Conservation (phyloP, 2,113 vertebrate species). For the Passer domesticus region DNA sequence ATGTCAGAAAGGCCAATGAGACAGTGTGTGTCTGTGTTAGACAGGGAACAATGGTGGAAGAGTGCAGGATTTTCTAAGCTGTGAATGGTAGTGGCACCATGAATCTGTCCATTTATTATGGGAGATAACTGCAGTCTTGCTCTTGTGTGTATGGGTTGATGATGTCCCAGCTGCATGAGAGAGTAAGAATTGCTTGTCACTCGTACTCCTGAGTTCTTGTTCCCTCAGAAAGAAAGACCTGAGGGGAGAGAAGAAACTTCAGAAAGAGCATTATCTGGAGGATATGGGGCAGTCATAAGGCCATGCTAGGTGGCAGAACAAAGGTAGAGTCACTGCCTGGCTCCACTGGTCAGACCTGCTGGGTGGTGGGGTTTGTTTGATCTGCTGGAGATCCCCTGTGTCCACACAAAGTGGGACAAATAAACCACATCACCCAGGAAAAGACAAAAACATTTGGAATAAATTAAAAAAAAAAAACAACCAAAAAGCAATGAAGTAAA, state of each 20-base stretch:
- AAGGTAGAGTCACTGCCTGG: neutral
- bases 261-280: neutral
- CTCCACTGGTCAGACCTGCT: neutral
- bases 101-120: neutral
- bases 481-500: fast-evolving
- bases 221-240: neutral
- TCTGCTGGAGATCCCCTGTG: neutral
- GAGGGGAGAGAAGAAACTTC: neutral
- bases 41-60: neutral
- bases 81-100: neutral
- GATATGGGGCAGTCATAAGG: neutral
- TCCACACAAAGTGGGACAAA: neutral
- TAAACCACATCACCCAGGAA: neutral
- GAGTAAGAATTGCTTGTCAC: neutral
- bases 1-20: neutral
- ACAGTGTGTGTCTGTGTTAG: neutral
- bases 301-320: fast-evolving
- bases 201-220: neutral
- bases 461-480: neutral
- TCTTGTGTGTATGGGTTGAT: neutral
- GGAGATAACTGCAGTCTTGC: neutral
- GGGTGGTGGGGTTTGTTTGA: neutral
- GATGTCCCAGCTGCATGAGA: neutral
- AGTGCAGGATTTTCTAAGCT: neutral
- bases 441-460: neutral